These are phyloP conservation scores for Rhipidura dahli DNA, from an alignment of 2,113 vertebrate genomes.

Conservation along the genomic window DNA sequence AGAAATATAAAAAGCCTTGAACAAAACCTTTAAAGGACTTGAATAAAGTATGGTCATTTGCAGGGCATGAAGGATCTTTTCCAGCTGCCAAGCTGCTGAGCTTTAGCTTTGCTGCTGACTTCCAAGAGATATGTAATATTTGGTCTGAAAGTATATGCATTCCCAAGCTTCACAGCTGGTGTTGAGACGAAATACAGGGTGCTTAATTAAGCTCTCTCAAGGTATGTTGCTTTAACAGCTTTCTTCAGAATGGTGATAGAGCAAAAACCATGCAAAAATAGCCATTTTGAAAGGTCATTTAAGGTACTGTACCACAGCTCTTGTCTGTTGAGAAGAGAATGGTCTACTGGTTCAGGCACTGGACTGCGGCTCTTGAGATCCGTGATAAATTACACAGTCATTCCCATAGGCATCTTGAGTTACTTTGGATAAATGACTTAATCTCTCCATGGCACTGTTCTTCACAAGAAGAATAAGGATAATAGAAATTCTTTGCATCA, in stretches of 20 bases:
- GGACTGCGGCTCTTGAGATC: constrained; percentile 1
- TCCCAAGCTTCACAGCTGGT: background rate
- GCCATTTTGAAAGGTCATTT: constrained; percentile 2
- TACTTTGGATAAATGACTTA: constrained; percentile 58
- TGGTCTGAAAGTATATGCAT: background rate
- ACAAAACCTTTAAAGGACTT: background rate
- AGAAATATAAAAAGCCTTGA: background rate
- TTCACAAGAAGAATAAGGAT: constrained; percentile 26
- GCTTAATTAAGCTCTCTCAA: background rate
- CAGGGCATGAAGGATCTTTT: background rate
- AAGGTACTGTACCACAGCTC: background rate
- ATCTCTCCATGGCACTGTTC: constrained; percentile 27
- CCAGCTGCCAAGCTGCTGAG: background rate
- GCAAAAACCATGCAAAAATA: background rate
- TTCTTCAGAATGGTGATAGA: background rate
- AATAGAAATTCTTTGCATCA: constrained; percentile 45
- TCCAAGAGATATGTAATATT: background rate
- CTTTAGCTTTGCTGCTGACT: constrained; percentile 2
- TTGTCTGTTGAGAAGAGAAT: background rate
- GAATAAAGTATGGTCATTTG: background rate
- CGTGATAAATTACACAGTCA: constrained; percentile 46
- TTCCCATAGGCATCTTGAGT: constrained; percentile 38
- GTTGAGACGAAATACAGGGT: background rate
- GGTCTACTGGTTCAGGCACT: constrained; percentile 22
- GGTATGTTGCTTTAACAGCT: background rate